phyloP scores from a whole-genome alignment of 2,797 vertebrate species.

The Peromyscus attwateri region DNA sequence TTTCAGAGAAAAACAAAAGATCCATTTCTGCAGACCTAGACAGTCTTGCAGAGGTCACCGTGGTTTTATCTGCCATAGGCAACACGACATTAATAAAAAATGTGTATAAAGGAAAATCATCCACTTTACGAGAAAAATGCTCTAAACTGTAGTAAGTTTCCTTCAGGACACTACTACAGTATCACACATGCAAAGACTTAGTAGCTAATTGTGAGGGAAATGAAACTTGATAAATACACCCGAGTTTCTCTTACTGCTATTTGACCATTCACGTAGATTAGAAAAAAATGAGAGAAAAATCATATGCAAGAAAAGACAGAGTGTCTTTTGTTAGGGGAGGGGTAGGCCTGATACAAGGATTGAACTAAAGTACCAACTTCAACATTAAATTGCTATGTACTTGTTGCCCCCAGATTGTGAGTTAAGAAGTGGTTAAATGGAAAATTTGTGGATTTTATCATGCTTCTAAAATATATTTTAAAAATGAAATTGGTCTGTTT shows the following conservation, averaged over 20 bases:
- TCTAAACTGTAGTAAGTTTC: background rate
- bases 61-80: background rate
- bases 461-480: background rate
- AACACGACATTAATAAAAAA: conserved; percentile 1
- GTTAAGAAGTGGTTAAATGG: conserved; percentile 30
- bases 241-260: background rate
- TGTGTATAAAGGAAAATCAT: background rate
- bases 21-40: conserved; percentile 3
- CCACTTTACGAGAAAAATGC: background rate
- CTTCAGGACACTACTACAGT: background rate
- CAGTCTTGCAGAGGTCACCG: background rate
- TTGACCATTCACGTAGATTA: background rate
- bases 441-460: background rate
- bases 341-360: background rate
- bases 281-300: background rate
- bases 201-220: conserved; percentile 72
- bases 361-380: conserved; percentile 28
- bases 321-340: background rate
- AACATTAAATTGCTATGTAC: background rate
- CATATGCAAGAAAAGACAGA: background rate
- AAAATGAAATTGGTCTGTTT: conserved; percentile 25
- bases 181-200: conserved; percentile 56
- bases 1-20: conserved; percentile 34
- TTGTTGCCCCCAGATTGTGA: background rate
- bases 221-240: conserved; percentile 78